phyloP scores from a whole-genome alignment of 2,888 invertebrate genomes.

The Merodon equestris region DNA sequence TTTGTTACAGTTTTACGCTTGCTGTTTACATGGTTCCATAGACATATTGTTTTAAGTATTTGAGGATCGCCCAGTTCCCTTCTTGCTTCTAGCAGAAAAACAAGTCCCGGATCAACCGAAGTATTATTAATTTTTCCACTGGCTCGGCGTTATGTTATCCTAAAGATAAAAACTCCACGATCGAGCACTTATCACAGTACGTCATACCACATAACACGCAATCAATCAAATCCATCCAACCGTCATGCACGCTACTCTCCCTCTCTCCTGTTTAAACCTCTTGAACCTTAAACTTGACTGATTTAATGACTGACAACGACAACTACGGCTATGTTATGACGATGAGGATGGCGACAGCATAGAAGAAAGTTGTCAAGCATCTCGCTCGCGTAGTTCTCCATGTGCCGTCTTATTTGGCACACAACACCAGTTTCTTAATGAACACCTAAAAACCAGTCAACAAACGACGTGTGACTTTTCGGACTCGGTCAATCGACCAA shows the following conservation, averaged over 20 bases:
- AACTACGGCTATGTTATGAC: background rate
- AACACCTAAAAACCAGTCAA: background rate
- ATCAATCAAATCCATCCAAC: slow-evolving; percentile 21
- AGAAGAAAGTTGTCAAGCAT: slow-evolving; percentile 47
- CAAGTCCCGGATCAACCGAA: too few species aligned
- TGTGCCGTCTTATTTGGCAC: slow-evolving; percentile 20
- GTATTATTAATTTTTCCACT: too few species aligned
- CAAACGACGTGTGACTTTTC: background rate
- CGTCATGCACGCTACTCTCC: background rate
- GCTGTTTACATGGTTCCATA: too few species aligned
- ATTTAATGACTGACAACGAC: slow-evolving; percentile 16
- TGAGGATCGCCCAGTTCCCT: too few species aligned
- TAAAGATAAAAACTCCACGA: background rate
- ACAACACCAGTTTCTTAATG: background rate
- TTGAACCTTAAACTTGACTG: slow-evolving; percentile 53
- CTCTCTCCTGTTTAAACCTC: slow-evolving; percentile 17
- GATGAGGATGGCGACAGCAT: background rate
- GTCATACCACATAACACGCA: background rate
- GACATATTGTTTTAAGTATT: too few species aligned
- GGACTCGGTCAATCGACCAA: slow-evolving; percentile 9
- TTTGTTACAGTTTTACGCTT: too few species aligned
- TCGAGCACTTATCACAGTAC: background rate
- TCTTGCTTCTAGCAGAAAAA: too few species aligned
- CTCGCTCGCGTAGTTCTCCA: slow-evolving; percentile 6
- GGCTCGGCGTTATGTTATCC: too few species aligned